A percentile compares a stretch with the other conserved stretches of the same genome.
Conservation (phyloP, 2,797 vertebrate genomes). For the Pseudopleuronectes americanus region DNA sequence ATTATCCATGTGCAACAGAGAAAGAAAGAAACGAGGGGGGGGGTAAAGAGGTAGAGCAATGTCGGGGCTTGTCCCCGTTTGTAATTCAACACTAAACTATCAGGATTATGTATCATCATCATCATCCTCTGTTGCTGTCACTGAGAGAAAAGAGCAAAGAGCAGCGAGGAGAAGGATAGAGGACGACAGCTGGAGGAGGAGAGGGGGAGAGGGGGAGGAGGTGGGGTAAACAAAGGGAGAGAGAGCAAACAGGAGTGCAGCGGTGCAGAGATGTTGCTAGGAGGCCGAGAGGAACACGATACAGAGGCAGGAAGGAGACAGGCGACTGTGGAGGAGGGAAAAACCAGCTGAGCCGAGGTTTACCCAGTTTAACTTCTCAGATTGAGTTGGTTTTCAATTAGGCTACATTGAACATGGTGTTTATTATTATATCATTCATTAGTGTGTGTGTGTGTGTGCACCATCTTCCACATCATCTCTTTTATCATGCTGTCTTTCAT, state of each 20-base stretch:
- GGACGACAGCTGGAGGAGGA: not conserved
- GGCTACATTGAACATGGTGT: not conserved
- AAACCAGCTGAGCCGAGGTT: not conserved
- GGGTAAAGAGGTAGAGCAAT: no score
- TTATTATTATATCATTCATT: no score
- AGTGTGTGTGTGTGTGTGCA: no score
- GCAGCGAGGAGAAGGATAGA: not conserved
- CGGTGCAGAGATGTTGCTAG: constrained; percentile 69
- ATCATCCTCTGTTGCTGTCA: no score
- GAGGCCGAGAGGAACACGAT: constrained; percentile 59
- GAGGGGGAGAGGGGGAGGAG: not conserved
- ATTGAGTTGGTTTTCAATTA: not conserved
- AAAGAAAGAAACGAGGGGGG: not conserved
- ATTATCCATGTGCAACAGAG: constrained; percentile 49
- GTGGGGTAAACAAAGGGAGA: constrained; percentile 9
- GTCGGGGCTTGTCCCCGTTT: no score
- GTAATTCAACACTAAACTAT: no score
- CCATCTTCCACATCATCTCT: not conserved
- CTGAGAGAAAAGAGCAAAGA: not conserved
- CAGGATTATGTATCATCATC: no score
- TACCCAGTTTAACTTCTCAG: not conserved
- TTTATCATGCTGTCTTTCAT: not conserved
- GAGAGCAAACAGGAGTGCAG: constrained; percentile 32
- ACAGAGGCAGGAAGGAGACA: constrained; percentile 43
- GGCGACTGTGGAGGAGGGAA: not conserved